Percentiles rank a stretch among this genome's conserved stretches.
Conservation (phyloP, 2,888 invertebrate species). For the Bombylius major region DNA sequence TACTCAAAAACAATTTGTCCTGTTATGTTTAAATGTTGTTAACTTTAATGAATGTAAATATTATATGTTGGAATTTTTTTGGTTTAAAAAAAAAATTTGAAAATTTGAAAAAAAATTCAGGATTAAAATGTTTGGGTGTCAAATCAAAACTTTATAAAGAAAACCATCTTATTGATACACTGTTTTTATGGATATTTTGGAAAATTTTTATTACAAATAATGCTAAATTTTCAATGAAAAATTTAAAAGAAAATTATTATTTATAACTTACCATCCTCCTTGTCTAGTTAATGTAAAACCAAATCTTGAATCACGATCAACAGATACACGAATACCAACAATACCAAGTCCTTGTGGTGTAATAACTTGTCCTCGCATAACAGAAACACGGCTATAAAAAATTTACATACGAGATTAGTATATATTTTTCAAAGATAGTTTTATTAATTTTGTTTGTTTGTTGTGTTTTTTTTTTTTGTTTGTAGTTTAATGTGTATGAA, state of each 20-base stretch:
- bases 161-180: too few species aligned
- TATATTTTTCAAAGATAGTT: neutral
- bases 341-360: slow-evolving; percentile 90
- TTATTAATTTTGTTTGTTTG: too few species aligned
- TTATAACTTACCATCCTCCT: slow-evolving; percentile 77
- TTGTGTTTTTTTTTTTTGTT: neutral
- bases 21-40: too few species aligned
- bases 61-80: too few species aligned
- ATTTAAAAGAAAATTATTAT: neutral
- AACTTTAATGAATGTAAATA: too few species aligned
- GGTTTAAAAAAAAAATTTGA: too few species aligned
- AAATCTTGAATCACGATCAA: slow-evolving; percentile 84
- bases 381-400: slow-evolving; percentile 85
- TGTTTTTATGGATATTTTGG: neutral
- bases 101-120: too few species aligned
- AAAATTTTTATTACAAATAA: neutral
- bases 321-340: slow-evolving; percentile 92
- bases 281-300: slow-evolving; percentile 90
- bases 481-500: neutral
- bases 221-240: neutral
- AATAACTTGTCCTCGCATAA: slow-evolving; percentile 95
- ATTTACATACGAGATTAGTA: slow-evolving; percentile 7
- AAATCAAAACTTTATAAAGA: too few species aligned
- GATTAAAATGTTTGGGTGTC: too few species aligned
- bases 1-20: too few species aligned